Conservation (phyloP, 2,888 invertebrate genomes). For the Cryptus viduatorius region DNA sequence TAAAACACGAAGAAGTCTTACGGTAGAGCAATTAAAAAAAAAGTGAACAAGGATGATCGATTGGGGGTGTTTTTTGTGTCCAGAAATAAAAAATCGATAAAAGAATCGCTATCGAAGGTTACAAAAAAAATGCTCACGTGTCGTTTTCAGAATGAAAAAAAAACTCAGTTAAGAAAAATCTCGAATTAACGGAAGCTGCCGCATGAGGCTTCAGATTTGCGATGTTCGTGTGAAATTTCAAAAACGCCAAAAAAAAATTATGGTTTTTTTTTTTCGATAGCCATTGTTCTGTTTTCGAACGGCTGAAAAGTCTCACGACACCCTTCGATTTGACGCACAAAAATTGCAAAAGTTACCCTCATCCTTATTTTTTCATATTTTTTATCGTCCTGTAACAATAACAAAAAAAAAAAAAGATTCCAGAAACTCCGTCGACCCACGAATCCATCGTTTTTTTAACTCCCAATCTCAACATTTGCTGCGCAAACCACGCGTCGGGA, state of each 20-base stretch:
- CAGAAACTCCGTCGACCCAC: too few relatives aligned
- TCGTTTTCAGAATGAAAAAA: not conserved
- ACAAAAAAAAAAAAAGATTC: too few relatives aligned
- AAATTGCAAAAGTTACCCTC: too few relatives aligned
- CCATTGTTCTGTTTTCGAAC: too few relatives aligned
- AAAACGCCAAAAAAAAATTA: too few relatives aligned
- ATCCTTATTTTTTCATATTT: too few relatives aligned
- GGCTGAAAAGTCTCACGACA: too few relatives aligned
- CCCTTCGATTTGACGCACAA: too few relatives aligned
- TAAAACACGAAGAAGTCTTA: not conserved
- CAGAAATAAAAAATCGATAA: constrained; percentile 1
- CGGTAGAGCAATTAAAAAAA: not conserved
- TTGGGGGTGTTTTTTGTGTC: constrained; percentile 21
- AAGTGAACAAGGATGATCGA: not conserved
- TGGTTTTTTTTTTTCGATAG: too few relatives aligned
- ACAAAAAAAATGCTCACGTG: not conserved
- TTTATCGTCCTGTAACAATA: too few relatives aligned
- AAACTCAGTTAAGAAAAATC: not conserved
- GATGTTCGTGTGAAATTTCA: not conserved
- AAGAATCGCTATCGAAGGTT: constrained; percentile 32
- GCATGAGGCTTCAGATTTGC: not conserved
- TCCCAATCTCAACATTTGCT: not conserved
- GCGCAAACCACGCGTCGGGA: not conserved
- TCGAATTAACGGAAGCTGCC: not conserved
- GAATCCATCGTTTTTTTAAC: too few relatives aligned